phyloP scores from a whole-genome alignment of 2,888 invertebrate genomes.

The Rhingia rostrata region DNA sequence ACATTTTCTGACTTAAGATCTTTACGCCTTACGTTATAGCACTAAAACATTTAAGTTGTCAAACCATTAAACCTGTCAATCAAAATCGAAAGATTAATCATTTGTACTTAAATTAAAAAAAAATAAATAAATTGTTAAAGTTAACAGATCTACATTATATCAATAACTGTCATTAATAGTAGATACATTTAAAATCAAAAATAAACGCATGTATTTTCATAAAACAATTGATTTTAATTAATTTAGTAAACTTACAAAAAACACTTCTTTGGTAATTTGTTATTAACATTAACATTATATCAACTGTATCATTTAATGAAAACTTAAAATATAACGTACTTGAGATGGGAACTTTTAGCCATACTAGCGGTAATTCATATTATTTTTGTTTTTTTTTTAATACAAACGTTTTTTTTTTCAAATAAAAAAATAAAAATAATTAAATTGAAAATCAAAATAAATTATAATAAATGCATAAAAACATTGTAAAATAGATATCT shows the following conservation, averaged over 20 bases:
- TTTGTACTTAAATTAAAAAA: neutral
- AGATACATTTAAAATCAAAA: constrained; percentile 14
- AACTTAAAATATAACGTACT: constrained; percentile 26
- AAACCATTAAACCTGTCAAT: neutral
- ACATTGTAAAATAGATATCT: constrained; percentile 78
- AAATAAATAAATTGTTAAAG: constrained; percentile 11
- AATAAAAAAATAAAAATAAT: constrained; percentile 3
- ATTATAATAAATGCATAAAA: constrained; percentile 30
- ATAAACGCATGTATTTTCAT: neutral
- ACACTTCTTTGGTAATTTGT: constrained; percentile 31
- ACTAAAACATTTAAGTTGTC: constrained; percentile 20
- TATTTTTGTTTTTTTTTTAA: constrained; percentile 5
- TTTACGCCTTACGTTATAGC: too few relatives aligned
- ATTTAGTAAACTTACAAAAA: neutral
- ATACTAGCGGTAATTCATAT: constrained; percentile 58
- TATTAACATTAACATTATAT: constrained; percentile 47
- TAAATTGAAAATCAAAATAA: constrained; percentile 5
- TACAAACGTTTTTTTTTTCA: constrained; percentile 14
- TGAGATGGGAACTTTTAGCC: constrained; percentile 55
- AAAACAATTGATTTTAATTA: neutral
- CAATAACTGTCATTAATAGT: constrained; percentile 19
- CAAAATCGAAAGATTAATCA: too few relatives aligned
- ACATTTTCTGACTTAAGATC: too few relatives aligned
- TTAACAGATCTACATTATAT: neutral
- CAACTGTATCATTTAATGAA: constrained; percentile 24